Conservation (phyloP, 2,797 vertebrate species). For the Propithecus deckenii region DNA sequence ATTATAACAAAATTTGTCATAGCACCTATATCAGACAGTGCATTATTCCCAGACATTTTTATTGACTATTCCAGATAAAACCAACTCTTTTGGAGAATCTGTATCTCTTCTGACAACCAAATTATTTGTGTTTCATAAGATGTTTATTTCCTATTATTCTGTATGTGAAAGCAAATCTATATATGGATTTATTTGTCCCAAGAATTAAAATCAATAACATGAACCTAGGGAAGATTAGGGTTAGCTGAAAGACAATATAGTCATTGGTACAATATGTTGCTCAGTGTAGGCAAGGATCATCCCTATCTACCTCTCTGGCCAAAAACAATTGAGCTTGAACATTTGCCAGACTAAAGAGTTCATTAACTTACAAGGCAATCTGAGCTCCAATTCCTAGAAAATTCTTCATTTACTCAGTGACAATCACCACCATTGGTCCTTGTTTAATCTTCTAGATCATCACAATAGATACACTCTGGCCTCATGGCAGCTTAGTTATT, state of each 20-base stretch:
- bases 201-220: background rate
- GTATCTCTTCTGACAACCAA: background rate
- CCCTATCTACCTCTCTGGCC: background rate
- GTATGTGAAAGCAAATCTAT: background rate
- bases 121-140: constrained; percentile 23
- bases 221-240: background rate
- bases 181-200: background rate
- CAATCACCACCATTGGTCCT: background rate
- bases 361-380: background rate
- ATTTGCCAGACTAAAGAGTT: background rate
- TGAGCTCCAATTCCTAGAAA: background rate
- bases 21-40: background rate
- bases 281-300: background rate
- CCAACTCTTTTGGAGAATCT: background rate
- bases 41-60: constrained; percentile 20
- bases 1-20: background rate
- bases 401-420: background rate
- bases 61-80: background rate
- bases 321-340: background rate
- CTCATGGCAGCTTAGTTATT: background rate
- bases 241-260: background rate
- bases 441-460: background rate
- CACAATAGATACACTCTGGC: background rate
- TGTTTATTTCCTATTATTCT: background rate
- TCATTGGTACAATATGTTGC: background rate